These are phyloP conservation scores for Kryphioiulus occultus DNA, from an alignment of 2,888 invertebrate species.

Conservation along the genomic window DNA sequence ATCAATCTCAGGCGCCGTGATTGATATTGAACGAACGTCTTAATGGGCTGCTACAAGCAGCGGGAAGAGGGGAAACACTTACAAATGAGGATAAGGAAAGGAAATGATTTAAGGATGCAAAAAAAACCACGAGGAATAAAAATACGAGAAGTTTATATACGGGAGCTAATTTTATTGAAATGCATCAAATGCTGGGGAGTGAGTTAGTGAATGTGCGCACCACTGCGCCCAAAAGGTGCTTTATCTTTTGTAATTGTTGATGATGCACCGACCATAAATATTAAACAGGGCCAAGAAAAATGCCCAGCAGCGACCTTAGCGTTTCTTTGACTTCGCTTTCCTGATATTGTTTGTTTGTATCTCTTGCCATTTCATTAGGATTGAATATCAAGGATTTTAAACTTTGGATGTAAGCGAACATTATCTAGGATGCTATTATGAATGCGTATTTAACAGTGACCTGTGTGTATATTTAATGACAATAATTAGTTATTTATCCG, in stretches of 20 bases:
- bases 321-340: not conserved
- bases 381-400: too few species aligned
- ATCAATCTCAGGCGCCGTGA: slow-evolving; percentile 40
- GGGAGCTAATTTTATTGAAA: slow-evolving; percentile 35
- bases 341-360: not conserved
- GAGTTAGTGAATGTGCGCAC: not conserved
- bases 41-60: slow-evolving; percentile 28
- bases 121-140: slow-evolving; percentile 20
- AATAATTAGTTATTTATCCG: too few species aligned
- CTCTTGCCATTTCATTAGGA: too few species aligned
- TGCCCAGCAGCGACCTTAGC: not conserved
- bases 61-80: slow-evolving; percentile 7
- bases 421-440: too few species aligned
- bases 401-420: too few species aligned
- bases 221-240: not conserved
- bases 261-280: not conserved
- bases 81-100: slow-evolving; percentile 37
- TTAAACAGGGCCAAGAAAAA: not conserved
- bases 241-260: slow-evolving; percentile 13
- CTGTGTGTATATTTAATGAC: too few species aligned
- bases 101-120: slow-evolving; percentile 41
- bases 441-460: too few species aligned
- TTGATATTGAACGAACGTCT: slow-evolving; percentile 43
- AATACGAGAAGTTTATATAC: not conserved
- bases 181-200: not conserved